These are phyloP conservation scores for Mesorhabditis belari DNA, from an alignment of 2,888 invertebrate species.

Conservation along the genomic window DNA sequence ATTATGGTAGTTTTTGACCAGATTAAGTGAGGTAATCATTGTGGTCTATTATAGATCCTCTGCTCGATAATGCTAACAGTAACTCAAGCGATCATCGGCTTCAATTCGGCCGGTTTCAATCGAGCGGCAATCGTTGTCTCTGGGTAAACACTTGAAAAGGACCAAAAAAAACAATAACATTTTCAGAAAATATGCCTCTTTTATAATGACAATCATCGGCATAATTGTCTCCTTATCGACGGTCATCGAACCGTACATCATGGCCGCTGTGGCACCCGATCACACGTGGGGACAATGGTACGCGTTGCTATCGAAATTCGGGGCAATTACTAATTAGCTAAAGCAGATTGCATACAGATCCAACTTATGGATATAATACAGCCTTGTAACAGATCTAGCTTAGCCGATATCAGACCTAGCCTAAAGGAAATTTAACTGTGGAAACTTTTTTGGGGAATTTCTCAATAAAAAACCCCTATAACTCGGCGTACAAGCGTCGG, in stretches of 20 bases:
- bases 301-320: too few species aligned
- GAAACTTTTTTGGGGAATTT: too few species aligned
- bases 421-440: too few species aligned
- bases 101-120: background rate
- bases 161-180: background rate
- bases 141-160: background rate
- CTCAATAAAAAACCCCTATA: too few species aligned
- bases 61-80: background rate
- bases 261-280: background rate
- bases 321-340: too few species aligned
- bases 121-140: background rate
- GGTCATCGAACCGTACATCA: background rate
- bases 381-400: too few species aligned
- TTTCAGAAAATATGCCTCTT: background rate
- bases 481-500: too few species aligned
- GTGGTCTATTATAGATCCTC: background rate
- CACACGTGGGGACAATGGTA: background rate
- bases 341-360: too few species aligned
- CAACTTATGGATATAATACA: too few species aligned
- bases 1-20: too few species aligned
- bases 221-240: background rate
- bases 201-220: background rate
- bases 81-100: background rate
- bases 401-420: too few species aligned
- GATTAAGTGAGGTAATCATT: too few species aligned